A percentile compares a stretch with the other conserved stretches of the same genome.
Evolutionary conservation across 2,113 vertebrate genomes (phyloP).

Genomic region (Colinus virginianus): DNA sequence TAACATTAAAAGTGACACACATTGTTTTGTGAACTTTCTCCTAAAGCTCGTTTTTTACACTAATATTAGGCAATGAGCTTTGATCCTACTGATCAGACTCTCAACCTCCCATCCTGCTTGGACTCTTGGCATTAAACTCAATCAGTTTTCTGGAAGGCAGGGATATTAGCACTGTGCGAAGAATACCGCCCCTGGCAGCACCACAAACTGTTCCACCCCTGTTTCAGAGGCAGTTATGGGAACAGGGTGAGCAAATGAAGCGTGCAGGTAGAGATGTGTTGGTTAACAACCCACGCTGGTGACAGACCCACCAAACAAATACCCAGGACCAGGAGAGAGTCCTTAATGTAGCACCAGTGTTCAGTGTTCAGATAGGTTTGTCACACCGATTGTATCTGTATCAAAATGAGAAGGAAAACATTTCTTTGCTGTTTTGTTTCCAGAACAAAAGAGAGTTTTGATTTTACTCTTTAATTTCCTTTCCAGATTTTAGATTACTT

Average conservation of each 20-base stretch:
- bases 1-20: not conserved
- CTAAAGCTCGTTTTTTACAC: not conserved
- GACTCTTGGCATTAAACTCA: not conserved
- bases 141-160: not conserved
- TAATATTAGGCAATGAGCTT: not conserved
- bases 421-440: constrained; percentile 8
- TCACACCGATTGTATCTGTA: not conserved
- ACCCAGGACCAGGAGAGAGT: not conserved
- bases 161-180: not conserved
- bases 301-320: not conserved
- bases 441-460: not conserved
- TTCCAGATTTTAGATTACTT: not conserved
- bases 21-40: not conserved
- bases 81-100: not conserved
- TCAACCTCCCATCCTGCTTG: not conserved
- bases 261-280: not conserved
- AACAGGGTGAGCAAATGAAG: not conserved
- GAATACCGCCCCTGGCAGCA: not conserved
- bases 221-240: not conserved
- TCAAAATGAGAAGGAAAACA: constrained; percentile 20
- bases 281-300: not conserved
- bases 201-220: too few relatives aligned
- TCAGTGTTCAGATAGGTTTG: not conserved
- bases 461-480: not conserved
- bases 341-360: not conserved